Base-by-base conservation (phyloP, 2,888 invertebrate genomes). In the Andrena flavipes region DNA sequence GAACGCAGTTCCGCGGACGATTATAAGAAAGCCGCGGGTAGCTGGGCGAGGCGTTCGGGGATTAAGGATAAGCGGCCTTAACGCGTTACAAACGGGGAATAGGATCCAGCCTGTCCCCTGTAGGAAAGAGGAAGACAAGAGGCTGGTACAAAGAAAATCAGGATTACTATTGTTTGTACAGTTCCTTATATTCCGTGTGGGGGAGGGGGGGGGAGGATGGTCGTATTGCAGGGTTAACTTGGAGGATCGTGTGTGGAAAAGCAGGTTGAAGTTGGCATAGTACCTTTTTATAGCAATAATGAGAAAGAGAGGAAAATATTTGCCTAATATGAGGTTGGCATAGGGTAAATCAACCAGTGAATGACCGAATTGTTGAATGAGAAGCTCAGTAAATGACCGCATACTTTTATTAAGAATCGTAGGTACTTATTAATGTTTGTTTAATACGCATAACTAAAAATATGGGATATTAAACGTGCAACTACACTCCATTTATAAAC, bases 61-160 rank as follows among this genome's bases (percentile, higher is more conserved):
- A 65, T 65, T 65, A 51, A 65, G 65, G 48, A 49, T 49, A 49
- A 65, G 49, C 48, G 65, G n/a, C 51, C 49, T 65, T 65, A 49
- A 26, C 65, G n/a, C 23, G 49, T 63, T 63, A 35, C 63, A 13
- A 42, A 23, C 10, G 23, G 23, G 1, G 3, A 30, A 29, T 20
- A 20, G 29, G 29, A 33, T 60, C 33, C n/a, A 29, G 29, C 7
- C 49, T 51, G 65, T 49, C 65, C 30, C 49, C 10, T 49, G 7
- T 29, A 20, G 30, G 26, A 26, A 16, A 4, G 29, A 65, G 7
- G 26, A 26, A 3, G 29, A 4, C 42, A 10, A 42, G 35, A 5
- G 20, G 42, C 0, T 5, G n/a, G n/a, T 49, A 30, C 20, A 65
- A 60, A 65, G 65, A n/a, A 10, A n/a, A 49, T 26, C 16, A 51